phyloP scores from a whole-genome alignment of 1,140 invertebrate species.

The Drosophila suzukii region DNA sequence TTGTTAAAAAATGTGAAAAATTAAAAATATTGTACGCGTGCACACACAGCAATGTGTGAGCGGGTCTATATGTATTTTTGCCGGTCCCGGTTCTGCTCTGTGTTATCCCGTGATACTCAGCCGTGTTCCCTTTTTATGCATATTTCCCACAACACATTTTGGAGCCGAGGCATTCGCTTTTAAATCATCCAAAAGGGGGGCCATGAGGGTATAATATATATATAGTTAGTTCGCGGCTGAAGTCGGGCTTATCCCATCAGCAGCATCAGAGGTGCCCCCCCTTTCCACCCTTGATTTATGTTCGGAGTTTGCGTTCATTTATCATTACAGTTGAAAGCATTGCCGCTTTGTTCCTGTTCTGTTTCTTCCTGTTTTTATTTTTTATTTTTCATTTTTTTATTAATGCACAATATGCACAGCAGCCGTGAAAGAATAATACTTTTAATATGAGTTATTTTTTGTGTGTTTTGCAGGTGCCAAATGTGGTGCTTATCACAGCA shows the following conservation, averaged over 20 bases:
- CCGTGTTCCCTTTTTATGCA: constrained; percentile 74
- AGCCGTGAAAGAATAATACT: constrained; percentile 68
- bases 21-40: constrained; percentile 73
- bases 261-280: constrained; percentile 61
- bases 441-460: constrained; percentile 63
- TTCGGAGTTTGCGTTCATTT: constrained; percentile 80
- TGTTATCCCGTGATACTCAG: constrained; percentile 33
- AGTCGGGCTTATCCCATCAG: constrained; percentile 79
- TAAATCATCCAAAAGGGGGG: constrained; percentile 65
- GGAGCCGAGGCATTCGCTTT: constrained; percentile 68
- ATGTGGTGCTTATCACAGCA: constrained; percentile 66
- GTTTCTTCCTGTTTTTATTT: constrained; percentile 24
- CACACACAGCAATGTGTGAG: constrained; percentile 20
- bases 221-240: constrained; percentile 71
- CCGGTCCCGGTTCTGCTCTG: constrained; percentile 26
- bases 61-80: constrained; percentile 18
- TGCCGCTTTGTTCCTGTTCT: constrained; percentile 64
- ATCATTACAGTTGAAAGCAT: constrained; percentile 82
- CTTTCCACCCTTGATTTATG: constrained; percentile 65
- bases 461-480: constrained; percentile 59
- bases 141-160: constrained; percentile 80
- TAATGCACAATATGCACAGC: constrained; percentile 63
- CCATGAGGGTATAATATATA: neutral
- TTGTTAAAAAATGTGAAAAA: constrained; percentile 72
- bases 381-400: constrained; percentile 64